Evolutionary conservation across 2,888 invertebrate species (phyloP).

Genomic region (Cybosia mesomella): DNA sequence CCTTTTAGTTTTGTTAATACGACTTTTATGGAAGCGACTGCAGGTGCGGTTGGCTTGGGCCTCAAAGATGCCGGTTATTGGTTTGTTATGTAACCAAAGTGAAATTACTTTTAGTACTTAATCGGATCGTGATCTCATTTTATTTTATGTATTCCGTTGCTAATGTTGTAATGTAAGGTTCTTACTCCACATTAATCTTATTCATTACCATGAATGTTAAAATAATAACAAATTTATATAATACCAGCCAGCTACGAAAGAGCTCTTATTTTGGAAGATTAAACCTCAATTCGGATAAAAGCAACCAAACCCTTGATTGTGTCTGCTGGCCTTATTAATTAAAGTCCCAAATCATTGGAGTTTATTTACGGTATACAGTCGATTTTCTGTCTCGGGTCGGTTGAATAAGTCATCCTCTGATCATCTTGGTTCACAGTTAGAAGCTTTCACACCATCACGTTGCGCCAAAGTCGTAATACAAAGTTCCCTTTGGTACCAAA

Average conservation of each 20-base stretch:
- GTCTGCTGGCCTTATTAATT: slow-evolving; percentile 45
- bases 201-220: not conserved
- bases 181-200: slow-evolving; percentile 7
- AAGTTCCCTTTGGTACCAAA: too few relatives aligned
- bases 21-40: too few relatives aligned
- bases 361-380: slow-evolving; percentile 37
- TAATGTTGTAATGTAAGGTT: slow-evolving; percentile 8
- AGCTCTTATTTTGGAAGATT: slow-evolving; percentile 26
- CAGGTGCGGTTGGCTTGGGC: too few relatives aligned
- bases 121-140: not conserved
- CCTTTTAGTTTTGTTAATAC: too few relatives aligned
- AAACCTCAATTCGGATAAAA: slow-evolving; percentile 26
- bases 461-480: not conserved
- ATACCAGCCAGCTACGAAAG: slow-evolving; percentile 19
- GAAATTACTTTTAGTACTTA: slow-evolving; percentile 14
- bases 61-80: too few relatives aligned
- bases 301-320: slow-evolving; percentile 36
- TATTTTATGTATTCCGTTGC: slow-evolving; percentile 7
- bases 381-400: slow-evolving; percentile 23
- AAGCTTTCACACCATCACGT: not conserved
- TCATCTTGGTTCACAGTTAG: not conserved
- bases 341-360: slow-evolving; percentile 36
- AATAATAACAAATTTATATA: slow-evolving; percentile 1
- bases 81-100: not conserved
- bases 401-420: slow-evolving; percentile 7